Conservation (phyloP, 35 echinoderm and acorn worm genomes). For the Chiridota heheva region DNA sequence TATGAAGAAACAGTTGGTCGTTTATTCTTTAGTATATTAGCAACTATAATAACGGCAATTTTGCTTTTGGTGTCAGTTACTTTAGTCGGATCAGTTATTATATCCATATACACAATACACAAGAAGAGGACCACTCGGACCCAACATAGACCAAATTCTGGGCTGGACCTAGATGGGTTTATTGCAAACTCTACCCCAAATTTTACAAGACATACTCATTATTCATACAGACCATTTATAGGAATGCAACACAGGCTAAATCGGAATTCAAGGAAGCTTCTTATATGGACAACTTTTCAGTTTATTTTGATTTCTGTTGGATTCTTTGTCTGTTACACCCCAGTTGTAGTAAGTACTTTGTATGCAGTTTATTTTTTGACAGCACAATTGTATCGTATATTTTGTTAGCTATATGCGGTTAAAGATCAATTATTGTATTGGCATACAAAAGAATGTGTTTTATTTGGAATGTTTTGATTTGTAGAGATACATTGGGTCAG, state of each 20-base stretch:
- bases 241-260: slow-evolving; percentile 20
- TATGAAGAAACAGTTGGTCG: slow-evolving; percentile 77
- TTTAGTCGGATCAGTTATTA: slow-evolving; percentile 3
- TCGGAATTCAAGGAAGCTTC: slow-evolving; percentile 11
- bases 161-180: slow-evolving; percentile 13
- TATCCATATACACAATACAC: slow-evolving; percentile 25
- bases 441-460: too few species aligned
- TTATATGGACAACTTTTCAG: slow-evolving; percentile 71
- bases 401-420: too few species aligned
- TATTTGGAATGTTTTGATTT: too few species aligned
- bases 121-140: slow-evolving; percentile 5
- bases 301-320: slow-evolving; percentile 46
- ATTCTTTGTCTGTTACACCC: slow-evolving; percentile 83
- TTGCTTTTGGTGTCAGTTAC: slow-evolving; percentile 48
- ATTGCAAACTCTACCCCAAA: slow-evolving; percentile 27
- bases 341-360: slow-evolving; percentile 75
- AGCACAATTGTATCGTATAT: too few species aligned
- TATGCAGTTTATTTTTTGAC: background rate
- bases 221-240: slow-evolving; percentile 7
- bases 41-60: slow-evolving; percentile 59
- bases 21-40: slow-evolving; percentile 81
- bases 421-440: too few species aligned
- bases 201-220: background rate
- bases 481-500: too few species aligned
- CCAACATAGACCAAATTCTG: background rate